Evolutionary conservation across 2,888 invertebrate species (phyloP), one percentile per base, ranked within the genome.

Genomic region (Andrena marginata): DNA sequence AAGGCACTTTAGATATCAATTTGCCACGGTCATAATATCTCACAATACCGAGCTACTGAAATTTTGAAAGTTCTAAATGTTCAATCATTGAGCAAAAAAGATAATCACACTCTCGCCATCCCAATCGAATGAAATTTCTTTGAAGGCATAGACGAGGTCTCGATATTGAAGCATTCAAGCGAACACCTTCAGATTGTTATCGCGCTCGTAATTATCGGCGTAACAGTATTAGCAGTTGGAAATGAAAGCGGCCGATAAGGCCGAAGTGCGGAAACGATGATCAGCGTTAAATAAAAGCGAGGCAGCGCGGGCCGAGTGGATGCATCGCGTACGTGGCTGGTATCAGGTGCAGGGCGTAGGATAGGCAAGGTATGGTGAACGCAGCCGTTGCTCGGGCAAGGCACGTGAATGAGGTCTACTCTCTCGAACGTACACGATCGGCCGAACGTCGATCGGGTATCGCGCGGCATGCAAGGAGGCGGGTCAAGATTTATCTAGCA

Each of bases 401-500:
- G 79, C 89, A 89, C 89, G 89, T 86, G 89, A 89, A 89, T 86
- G 85, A 85, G 89, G 84, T 74, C 80, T 74, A 77, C 82, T 78
- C 80, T 80, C 72, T 72, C 26, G 63, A 51, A 72, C 77, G 65
- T 71, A 85, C 84, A 79, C 83, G 90, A 89, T 89, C 88, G 87
- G 79, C 67, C 82, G 84, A 84, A 88, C 89, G 89, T 87, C 86
- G 89, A 90, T 90, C 89, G 90, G 85, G 85, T 90, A 90, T 90
- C 90, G 85, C 81, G 84, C 82, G 87, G 89, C 90, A 90, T 90
- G 90, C 90, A 90, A 90, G 87, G 85, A 86, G 90, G 90, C 90
- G 90, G 89, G 81, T 84, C 87, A 85, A 90, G 90, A 90, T 90
- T 90, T 87, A 90, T 90, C 90, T 88, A 87, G 87, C 89, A 86